phyloP scores from a whole-genome alignment of 2,888 invertebrate genomes.

The Helobdella robusta region DNA sequence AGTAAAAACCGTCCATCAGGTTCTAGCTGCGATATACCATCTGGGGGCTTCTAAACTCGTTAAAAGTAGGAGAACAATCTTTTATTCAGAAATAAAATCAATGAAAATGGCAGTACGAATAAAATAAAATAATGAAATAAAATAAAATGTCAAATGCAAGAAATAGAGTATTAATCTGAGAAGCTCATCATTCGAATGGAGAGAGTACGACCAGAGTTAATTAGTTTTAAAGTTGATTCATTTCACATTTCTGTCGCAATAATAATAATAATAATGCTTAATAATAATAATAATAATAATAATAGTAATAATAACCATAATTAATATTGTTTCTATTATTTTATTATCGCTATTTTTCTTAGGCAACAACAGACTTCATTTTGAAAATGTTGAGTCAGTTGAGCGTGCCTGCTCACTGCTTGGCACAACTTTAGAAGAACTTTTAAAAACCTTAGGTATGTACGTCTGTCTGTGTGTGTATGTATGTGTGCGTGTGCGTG shows the following conservation, averaged over 20 bases:
- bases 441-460: constrained; percentile 66
- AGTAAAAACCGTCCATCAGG: constrained; percentile 71
- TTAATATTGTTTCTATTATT: not conserved
- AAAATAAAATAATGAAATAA: too few species aligned
- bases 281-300: constrained; percentile 1
- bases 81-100: too few species aligned
- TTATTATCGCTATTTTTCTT: not conserved
- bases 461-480: too few species aligned
- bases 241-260: too few species aligned
- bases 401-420: constrained; percentile 46
- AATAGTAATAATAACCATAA: not conserved
- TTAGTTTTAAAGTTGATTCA: too few species aligned
- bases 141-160: too few species aligned
- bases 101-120: too few species aligned
- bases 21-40: constrained; percentile 86
- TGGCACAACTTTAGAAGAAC: constrained; percentile 70
- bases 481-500: too few species aligned
- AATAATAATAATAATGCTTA: constrained; percentile 9
- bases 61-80: constrained; percentile 42
- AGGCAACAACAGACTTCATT: constrained; percentile 51
- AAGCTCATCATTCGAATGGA: too few species aligned
- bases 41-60: constrained; percentile 63
- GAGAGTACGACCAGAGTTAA: too few species aligned
- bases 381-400: constrained; percentile 45
- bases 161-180: too few species aligned